Evolutionary conservation across 2,888 invertebrate species (phyloP), one percentile per base, ranked within the genome.

Genomic region (Cartodere bifasciata): DNA sequence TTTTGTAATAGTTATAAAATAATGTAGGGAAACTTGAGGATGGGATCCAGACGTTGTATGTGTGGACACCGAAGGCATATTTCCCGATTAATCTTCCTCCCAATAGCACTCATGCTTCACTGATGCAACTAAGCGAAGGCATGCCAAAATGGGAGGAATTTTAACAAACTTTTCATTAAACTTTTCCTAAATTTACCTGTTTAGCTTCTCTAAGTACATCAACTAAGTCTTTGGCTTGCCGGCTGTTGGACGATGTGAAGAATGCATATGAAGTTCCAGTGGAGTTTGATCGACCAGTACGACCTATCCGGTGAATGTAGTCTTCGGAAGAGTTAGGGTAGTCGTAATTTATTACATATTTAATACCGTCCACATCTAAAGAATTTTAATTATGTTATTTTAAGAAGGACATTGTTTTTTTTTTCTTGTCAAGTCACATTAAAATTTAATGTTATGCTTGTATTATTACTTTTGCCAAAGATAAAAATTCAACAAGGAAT

Each of bases 331-430:
- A 88, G 60, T 86, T 85, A 34, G 92, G 92, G 63, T 90, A 94
- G 67, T 94, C 92, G 69, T 82, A 92, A 68, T 94, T 94, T 61
- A 92, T 87, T 44, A 94, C 92, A 67, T 82, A 90, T 66, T 88
- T 90, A 52, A 94, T 90, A 58, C 91, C 91, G 60, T 90, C 88
- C 57, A 94, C 91, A 76, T 92, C 92, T 92, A 70, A 53, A 64
- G 61, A 46, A n/a, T n/a, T n/a, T n/a, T n/a, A n/a, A n/a, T n/a
- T n/a, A n/a, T n/a, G n/a, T n/a, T 32, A 36, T 28, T 15, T 22
- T 16, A 25, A 22, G 34, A n/a, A n/a, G n/a, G n/a, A n/a, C n/a
- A n/a, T n/a, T n/a, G n/a, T n/a, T n/a, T n/a, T n/a, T n/a, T n/a
- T n/a, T n/a, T n/a, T n/a, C n/a, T n/a, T n/a, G n/a, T n/a, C n/a